Evolutionary conservation across 2,797 vertebrate genomes (phyloP).

Genomic region (Argya squamiceps): DNA sequence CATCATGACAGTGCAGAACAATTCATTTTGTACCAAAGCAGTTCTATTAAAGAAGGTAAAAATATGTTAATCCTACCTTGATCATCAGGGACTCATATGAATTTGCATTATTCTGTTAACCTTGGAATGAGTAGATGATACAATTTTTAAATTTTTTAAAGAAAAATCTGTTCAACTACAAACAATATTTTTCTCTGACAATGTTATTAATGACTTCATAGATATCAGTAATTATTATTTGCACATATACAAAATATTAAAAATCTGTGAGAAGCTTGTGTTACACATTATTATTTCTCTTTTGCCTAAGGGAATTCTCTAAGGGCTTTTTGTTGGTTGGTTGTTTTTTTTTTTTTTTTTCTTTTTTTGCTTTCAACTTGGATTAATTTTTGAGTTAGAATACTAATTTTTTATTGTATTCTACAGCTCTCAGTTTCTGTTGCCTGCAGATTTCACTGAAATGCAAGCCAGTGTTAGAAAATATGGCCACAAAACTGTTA

Average conservation of each 20-base stretch:
- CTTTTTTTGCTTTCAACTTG: neutral
- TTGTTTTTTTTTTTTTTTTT: neutral
- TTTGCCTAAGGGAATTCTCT: neutral
- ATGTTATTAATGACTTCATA: neutral
- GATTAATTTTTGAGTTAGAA: neutral
- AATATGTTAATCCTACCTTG: conserved; percentile 56
- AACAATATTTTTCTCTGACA: neutral
- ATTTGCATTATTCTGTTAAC: conserved; percentile 59
- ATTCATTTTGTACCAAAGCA: conserved; percentile 38
- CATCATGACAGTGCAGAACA: conserved; percentile 37
- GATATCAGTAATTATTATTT: conserved; percentile 34
- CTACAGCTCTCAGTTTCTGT: neutral
- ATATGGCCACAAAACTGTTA: neutral
- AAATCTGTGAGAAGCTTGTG: neutral
- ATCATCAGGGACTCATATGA: conserved; percentile 21
- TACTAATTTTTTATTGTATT: neutral
- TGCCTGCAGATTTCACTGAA: neutral
- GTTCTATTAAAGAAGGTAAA: conserved; percentile 49
- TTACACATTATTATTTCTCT: neutral
- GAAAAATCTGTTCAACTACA: neutral
- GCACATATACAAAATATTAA: neutral
- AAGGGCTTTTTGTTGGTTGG: neutral
- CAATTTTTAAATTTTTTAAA: neutral
- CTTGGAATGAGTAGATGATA: conserved; percentile 33
- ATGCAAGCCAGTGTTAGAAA: neutral